A percentile compares a stretch with the other conserved stretches of the same genome.
These are phyloP conservation scores for Pseudochaenichthys georgianus DNA, from an alignment of 2,797 vertebrate genomes.

Conservation along the genomic window DNA sequence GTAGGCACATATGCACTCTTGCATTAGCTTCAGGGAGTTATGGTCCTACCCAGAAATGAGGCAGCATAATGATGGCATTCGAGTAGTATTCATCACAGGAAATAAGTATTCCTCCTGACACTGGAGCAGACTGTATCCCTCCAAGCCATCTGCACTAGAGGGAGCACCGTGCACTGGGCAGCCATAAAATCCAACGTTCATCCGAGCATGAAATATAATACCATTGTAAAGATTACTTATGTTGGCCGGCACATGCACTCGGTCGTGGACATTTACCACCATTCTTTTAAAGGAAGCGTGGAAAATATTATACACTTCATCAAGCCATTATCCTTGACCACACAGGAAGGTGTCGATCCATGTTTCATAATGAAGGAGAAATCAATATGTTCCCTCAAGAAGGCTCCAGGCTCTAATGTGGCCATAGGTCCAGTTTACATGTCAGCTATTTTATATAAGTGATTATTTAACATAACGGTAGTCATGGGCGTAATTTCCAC, in stretches of 20 bases:
- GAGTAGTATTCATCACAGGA: conserved; percentile 66
- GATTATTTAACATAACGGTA: not conserved
- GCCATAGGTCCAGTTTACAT: conserved; percentile 39
- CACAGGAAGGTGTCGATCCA: conserved; percentile 52
- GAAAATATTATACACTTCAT: conserved; percentile 68
- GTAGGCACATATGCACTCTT: not conserved
- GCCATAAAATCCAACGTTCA: conserved; percentile 74
- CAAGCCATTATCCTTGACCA: conserved; percentile 66
- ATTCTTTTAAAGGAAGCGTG: conserved; percentile 41
- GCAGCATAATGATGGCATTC: conserved; percentile 52
- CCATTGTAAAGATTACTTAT: conserved; percentile 59
- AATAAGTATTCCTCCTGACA: conserved; percentile 62
- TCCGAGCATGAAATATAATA: conserved; percentile 75
- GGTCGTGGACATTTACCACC: conserved; percentile 63
- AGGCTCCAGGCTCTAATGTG: conserved; percentile 36
- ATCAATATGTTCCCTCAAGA: conserved; percentile 56
- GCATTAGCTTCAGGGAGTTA: conserved; percentile 53
- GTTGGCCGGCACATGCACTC: conserved; percentile 54
- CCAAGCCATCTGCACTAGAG: conserved; percentile 66
- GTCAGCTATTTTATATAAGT: conserved; percentile 7
- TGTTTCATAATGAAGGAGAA: conserved; percentile 69
- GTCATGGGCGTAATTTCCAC: too few species aligned
- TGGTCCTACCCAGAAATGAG: conserved; percentile 45
- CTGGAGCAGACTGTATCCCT: conserved; percentile 58
- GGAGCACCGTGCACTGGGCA: conserved; percentile 46